These are phyloP conservation scores for Zhuqinia jingwanae DNA, from an alignment of 2,888 invertebrate genomes.

Conservation along the genomic window DNA sequence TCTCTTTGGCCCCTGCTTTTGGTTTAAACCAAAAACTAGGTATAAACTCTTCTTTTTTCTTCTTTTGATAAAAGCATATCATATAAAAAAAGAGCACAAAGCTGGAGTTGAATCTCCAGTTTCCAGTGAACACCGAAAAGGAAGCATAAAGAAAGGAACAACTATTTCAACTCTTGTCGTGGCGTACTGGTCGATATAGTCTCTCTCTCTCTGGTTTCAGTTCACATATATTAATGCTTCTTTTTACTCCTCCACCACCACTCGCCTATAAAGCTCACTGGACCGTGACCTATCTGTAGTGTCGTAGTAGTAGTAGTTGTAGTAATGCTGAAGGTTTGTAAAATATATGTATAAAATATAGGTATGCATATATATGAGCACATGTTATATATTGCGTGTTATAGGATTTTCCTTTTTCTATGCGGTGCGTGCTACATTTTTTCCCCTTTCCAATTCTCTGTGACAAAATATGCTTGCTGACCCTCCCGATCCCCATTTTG, in stretches of 20 bases:
- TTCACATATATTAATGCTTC: neutral
- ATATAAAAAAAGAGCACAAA: no score
- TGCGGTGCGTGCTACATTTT: neutral
- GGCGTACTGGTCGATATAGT: constrained; percentile 19
- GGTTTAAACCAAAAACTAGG: neutral
- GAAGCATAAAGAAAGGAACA: constrained; percentile 50
- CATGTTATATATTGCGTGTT: neutral
- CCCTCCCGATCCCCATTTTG: constrained; percentile 63
- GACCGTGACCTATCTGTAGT: constrained; percentile 66
- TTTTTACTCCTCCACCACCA: neutral
- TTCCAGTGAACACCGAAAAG: constrained; percentile 49
- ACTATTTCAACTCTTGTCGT: neutral
- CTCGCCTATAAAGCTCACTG: constrained; percentile 65
- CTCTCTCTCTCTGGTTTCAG: neutral
- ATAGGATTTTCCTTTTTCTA: neutral
- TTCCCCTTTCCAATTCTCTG: constrained; percentile 7
- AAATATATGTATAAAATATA: no score
- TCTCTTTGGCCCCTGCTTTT: no score
- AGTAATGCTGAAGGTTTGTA: no score
- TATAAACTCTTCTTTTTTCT: neutral
- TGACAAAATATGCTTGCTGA: constrained; percentile 66
- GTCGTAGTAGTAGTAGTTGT: no score
- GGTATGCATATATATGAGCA: no score
- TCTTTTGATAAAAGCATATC: constrained; percentile 1
- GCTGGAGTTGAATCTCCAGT: constrained; percentile 29